Evolutionary conservation across 2,888 invertebrate species (phyloP).

Genomic region (Entomobrya proxima): DNA sequence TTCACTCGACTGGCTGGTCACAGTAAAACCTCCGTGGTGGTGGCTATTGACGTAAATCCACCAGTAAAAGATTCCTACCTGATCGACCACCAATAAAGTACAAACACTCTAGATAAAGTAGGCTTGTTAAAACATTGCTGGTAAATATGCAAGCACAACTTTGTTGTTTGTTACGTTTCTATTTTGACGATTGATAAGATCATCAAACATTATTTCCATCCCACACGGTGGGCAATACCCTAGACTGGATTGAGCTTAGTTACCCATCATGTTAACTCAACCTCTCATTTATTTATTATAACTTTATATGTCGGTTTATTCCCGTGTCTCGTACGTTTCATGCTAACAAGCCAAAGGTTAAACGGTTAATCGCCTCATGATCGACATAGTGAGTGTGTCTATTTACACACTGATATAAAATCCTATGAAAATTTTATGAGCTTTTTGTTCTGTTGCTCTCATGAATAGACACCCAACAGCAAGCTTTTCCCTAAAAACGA

Average conservation of each 20-base stretch:
- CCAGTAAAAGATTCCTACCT: slow-evolving; percentile 7
- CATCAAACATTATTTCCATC: slow-evolving; percentile 38
- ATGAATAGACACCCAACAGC: background rate
- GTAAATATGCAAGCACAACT: background rate
- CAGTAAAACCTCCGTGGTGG: background rate
- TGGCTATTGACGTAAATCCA: background rate
- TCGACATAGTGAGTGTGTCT: slow-evolving; percentile 41
- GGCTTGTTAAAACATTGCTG: background rate
- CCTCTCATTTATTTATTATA: slow-evolving; percentile 45
- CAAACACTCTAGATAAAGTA: background rate
- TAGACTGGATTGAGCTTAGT: slow-evolving; percentile 14
- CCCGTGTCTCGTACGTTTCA: slow-evolving; percentile 11
- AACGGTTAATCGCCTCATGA: slow-evolving; percentile 50
- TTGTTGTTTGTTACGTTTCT: slow-evolving; percentile 7
- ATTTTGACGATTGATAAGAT: slow-evolving; percentile 48
- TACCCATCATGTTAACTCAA: slow-evolving; percentile 31
- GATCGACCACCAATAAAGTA: slow-evolving; percentile 57
- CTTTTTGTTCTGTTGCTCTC: background rate
- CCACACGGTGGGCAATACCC: too few relatives aligned
- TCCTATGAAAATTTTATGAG: slow-evolving; percentile 38
- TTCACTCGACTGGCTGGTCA: slow-evolving; percentile 14
- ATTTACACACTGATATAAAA: slow-evolving; percentile 47
- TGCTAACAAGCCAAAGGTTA: slow-evolving; percentile 58
- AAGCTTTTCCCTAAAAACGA: slow-evolving; percentile 11
- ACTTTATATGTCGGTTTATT: slow-evolving; percentile 24